A percentile compares a stretch with the other conserved stretches of the same genome.
Conservation (phyloP, 2,888 invertebrate genomes). For the Polyommatus iphigenia region DNA sequence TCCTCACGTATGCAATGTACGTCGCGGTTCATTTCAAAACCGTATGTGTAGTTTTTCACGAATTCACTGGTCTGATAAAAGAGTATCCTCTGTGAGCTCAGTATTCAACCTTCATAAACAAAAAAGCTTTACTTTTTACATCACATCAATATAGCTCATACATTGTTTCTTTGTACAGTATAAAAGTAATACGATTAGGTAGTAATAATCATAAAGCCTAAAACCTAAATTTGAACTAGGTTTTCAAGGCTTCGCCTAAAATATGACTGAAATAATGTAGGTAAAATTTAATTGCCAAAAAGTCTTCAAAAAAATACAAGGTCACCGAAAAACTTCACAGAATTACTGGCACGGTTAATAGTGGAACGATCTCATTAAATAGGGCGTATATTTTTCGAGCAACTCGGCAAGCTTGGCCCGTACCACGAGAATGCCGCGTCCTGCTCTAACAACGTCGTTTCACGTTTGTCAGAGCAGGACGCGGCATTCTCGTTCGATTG, state of each 20-base stretch:
- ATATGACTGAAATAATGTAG: background rate
- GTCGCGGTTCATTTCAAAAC: background rate
- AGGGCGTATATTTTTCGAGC: slow-evolving; percentile 15
- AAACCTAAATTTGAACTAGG: too few relatives aligned
- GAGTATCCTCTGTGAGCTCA: background rate
- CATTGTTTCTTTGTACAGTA: too few relatives aligned
- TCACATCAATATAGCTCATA: too few relatives aligned
- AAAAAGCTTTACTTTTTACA: background rate
- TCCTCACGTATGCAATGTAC: background rate
- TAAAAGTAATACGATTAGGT: too few relatives aligned
- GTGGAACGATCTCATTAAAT: slow-evolving; percentile 6
- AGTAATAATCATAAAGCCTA: too few relatives aligned
- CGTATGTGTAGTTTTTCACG: background rate
- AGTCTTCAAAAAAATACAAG: background rate
- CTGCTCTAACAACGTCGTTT: too few relatives aligned
- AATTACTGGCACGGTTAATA: slow-evolving; percentile 1
- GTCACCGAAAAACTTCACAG: background rate
- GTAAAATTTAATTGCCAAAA: background rate
- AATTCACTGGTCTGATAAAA: background rate
- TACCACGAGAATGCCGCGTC: too few relatives aligned
- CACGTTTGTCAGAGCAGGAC: too few relatives aligned
- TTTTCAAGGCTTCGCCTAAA: too few relatives aligned
- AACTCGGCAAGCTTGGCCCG: background rate
- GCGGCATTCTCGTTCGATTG: too few relatives aligned
- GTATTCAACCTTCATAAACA: background rate